Conservation (phyloP, 2,888 invertebrate genomes). For the Polymixis flavicincta region DNA sequence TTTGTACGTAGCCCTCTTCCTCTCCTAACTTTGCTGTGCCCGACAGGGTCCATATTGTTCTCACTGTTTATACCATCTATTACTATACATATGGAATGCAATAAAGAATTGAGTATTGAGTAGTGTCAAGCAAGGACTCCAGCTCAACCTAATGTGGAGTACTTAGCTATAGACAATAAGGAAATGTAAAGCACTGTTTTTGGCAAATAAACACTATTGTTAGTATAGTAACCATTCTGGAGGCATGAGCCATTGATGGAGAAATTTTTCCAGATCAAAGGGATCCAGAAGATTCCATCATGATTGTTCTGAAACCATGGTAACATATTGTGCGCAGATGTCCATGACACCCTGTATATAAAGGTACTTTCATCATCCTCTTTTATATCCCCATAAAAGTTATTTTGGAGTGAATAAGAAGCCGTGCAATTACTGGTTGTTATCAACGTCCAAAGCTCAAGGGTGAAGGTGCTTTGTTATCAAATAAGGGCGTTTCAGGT, state of each 20-base stretch:
- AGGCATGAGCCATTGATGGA: background rate
- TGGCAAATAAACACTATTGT: background rate
- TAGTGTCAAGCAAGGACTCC: no score
- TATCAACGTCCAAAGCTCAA: slow-evolving; percentile 15
- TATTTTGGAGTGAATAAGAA: slow-evolving; percentile 37
- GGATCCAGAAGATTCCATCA: no score
- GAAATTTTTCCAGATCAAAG: no score
- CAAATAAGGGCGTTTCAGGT: slow-evolving; percentile 1
- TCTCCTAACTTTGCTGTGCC: no score
- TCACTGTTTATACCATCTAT: no score
- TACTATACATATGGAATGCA: no score
- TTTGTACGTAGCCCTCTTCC: no score
- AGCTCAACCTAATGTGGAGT: background rate
- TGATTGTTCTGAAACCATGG: background rate
- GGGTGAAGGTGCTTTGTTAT: slow-evolving; percentile 13
- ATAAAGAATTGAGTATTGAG: no score
- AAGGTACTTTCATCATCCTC: background rate
- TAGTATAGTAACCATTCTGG: background rate
- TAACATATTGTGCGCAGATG: background rate
- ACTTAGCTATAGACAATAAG: background rate
- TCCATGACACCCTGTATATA: background rate
- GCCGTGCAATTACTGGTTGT: slow-evolving; percentile 5
- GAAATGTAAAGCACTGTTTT: background rate
- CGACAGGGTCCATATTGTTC: no score
- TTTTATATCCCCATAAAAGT: background rate